Evolutionary conservation across 2,888 invertebrate species (phyloP).

Genomic region (Ethmia dodecea): DNA sequence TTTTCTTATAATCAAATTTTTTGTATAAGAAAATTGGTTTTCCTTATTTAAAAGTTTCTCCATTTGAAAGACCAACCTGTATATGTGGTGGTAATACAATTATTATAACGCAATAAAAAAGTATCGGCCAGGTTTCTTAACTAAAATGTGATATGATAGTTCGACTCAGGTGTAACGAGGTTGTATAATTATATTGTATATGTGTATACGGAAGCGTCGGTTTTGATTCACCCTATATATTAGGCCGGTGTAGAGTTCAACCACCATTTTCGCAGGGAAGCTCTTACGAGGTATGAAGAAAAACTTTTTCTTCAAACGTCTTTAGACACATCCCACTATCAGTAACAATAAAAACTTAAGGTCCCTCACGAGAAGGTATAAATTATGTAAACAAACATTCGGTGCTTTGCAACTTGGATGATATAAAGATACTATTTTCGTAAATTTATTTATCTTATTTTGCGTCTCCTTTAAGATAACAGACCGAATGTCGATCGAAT

Average conservation of each 20-base stretch:
- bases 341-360: not conserved
- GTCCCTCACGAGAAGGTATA: too few species aligned
- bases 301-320: too few species aligned
- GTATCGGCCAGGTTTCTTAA: slow-evolving; percentile 29
- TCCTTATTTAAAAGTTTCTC: not conserved
- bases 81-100: too few species aligned
- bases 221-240: not conserved
- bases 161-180: slow-evolving; percentile 34
- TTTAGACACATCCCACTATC: too few species aligned
- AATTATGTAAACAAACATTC: too few species aligned
- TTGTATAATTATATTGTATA: slow-evolving; percentile 37
- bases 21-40: not conserved
- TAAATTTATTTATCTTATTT: too few species aligned
- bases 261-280: not conserved
- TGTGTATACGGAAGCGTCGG: slow-evolving; percentile 30
- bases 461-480: too few species aligned
- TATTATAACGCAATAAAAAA: not conserved
- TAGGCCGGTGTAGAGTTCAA: not conserved
- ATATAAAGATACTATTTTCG: not conserved
- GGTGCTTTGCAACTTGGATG: not conserved
- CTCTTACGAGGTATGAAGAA: not conserved
- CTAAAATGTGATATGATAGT: slow-evolving; percentile 39
- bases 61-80: too few species aligned
- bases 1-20: too few species aligned
- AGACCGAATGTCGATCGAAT: too few species aligned